These are phyloP conservation scores for Lycaon pictus DNA, from an alignment of 2,113 vertebrate genomes.

Conservation along the genomic window DNA sequence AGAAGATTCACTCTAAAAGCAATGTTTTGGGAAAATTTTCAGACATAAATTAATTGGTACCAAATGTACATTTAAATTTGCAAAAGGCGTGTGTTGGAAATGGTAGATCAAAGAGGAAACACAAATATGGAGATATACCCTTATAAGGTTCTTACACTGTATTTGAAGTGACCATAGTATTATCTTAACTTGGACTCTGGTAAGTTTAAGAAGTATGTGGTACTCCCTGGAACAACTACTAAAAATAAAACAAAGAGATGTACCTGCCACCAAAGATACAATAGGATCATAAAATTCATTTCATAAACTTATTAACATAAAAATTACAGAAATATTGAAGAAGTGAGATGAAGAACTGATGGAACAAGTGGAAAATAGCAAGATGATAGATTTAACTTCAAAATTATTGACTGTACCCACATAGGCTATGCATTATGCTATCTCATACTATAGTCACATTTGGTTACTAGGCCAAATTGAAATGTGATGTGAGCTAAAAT, in stretches of 20 bases:
- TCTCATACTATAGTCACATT: not conserved
- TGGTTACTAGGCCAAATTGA: not conserved
- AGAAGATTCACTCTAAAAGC: not conserved
- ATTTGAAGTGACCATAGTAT: not conserved
- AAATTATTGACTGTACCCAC: not conserved
- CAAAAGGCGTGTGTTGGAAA: not conserved
- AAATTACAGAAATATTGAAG: not conserved
- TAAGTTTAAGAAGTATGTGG: not conserved
- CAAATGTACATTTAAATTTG: not conserved
- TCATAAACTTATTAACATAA: not conserved
- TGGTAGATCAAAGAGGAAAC: not conserved
- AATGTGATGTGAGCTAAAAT: slow-evolving; percentile 1
- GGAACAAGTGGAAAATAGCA: not conserved
- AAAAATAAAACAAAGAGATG: not conserved
- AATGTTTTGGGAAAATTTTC: not conserved
- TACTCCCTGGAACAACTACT: not conserved
- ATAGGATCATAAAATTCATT: not conserved
- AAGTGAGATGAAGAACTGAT: not conserved
- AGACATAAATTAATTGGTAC: not conserved
- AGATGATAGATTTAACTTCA: not conserved
- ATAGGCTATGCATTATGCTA: not conserved
- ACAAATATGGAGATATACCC: not conserved
- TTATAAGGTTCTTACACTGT: not conserved
- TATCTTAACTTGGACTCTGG: not conserved
- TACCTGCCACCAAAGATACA: not conserved